phyloP scores from a whole-genome alignment of 92 coral and sea anemone genomes.

The Blastomussa wellsi region DNA sequence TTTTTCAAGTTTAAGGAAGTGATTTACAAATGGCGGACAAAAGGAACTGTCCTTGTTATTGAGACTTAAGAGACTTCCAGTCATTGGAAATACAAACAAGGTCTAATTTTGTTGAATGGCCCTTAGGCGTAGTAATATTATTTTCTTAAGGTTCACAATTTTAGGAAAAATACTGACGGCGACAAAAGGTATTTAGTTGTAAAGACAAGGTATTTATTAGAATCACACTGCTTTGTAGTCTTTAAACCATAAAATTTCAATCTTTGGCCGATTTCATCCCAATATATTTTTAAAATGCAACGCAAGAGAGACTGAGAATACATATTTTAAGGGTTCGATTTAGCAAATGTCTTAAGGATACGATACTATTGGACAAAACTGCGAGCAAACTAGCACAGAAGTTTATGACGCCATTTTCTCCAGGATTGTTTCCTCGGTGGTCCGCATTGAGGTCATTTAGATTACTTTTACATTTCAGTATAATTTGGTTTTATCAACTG shows the following conservation, averaged over 20 bases:
- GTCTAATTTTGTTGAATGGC: not conserved
- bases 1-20: no score
- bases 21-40: no score
- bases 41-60: not conserved
- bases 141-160: no score
- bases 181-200: not conserved
- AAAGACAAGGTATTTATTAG: not conserved
- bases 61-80: not conserved
- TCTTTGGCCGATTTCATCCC: not conserved
- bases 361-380: not conserved
- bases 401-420: not conserved
- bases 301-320: not conserved
- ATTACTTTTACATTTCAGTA: conserved; percentile 14
- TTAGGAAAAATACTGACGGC: not conserved
- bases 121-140: no score
- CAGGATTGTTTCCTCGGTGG: not conserved
- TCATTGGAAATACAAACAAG: not conserved
- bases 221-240: not conserved
- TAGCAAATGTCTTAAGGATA: not conserved
- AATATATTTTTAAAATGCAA: not conserved
- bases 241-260: not conserved
- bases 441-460: not conserved
- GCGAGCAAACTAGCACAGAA: not conserved
- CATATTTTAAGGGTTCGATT: not conserved
- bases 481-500: no score